These are phyloP conservation scores for Nomada lathburiana DNA, from an alignment of 2,888 invertebrate species.

Conservation along the genomic window DNA sequence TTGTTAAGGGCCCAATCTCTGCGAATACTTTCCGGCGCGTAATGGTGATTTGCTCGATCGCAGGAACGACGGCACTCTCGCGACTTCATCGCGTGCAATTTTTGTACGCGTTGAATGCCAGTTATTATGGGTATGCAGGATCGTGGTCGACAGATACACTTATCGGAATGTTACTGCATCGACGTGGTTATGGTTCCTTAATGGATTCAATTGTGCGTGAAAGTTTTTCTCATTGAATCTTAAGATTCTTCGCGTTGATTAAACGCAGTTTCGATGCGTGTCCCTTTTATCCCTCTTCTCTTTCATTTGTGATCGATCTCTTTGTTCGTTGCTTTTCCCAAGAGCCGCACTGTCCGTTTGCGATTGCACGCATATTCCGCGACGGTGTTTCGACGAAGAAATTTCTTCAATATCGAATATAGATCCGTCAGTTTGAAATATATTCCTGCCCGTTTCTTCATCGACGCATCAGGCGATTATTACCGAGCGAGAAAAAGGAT, in stretches of 20 bases:
- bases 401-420: neutral
- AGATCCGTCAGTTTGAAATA: conserved; percentile 11
- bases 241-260: too few species aligned
- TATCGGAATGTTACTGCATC: neutral
- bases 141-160: neutral
- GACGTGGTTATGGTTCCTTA: too few species aligned
- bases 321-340: too few species aligned
- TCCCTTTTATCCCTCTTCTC: too few species aligned
- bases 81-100: conserved; percentile 27
- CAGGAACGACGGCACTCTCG: conserved; percentile 27
- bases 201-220: too few species aligned
- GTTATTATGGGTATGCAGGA: conserved; percentile 40
- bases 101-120: conserved; percentile 14
- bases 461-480: neutral
- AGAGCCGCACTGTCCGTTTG: too few species aligned
- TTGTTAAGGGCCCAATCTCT: conserved; percentile 31
- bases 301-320: too few species aligned
- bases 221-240: too few species aligned
- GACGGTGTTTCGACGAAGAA: too few species aligned
- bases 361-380: too few species aligned
- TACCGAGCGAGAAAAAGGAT: neutral
- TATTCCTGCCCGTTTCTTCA: neutral
- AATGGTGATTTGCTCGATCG: conserved; percentile 54
- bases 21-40: conserved; percentile 19
- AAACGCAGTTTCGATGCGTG: too few species aligned